These are phyloP conservation scores for Sciurus carolinensis DNA, from an alignment of 2,797 vertebrate genomes.

Conservation along the genomic window DNA sequence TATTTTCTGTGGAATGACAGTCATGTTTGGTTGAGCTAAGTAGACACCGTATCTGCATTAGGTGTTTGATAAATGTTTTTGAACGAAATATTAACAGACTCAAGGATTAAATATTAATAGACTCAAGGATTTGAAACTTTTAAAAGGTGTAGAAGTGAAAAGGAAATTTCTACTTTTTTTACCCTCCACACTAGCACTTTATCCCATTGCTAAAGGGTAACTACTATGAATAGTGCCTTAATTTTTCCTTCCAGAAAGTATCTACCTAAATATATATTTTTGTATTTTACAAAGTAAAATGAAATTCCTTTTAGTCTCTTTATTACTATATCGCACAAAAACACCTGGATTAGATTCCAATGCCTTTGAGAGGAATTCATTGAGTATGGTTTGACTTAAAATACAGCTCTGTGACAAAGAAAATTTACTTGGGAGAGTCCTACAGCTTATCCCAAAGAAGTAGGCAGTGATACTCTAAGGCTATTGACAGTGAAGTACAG, in stretches of 20 bases:
- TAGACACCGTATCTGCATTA: background rate
- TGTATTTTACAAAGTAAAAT: constrained; percentile 21
- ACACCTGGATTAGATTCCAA: background rate
- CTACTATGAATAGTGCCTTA: background rate
- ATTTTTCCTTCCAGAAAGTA: background rate
- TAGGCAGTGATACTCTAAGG: background rate
- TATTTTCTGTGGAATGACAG: background rate
- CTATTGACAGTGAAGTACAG: background rate
- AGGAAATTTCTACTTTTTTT: background rate
- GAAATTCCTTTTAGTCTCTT: background rate
- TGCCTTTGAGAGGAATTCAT: background rate
- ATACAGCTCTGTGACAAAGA: background rate
- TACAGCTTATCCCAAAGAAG: background rate
- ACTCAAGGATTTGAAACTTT: constrained; percentile 20
- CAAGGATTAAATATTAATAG: background rate
- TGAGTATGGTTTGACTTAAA: constrained; percentile 18
- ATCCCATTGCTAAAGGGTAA: background rate
- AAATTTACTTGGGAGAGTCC: constrained; percentile 16
- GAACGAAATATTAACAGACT: background rate
- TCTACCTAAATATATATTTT: background rate
- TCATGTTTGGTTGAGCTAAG: background rate
- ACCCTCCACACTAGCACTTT: background rate
- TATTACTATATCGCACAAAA: background rate
- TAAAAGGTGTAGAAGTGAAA: background rate
- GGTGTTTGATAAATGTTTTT: background rate